Conservation (phyloP, 2,797 vertebrate species). For the Hybognathus amarus region DNA sequence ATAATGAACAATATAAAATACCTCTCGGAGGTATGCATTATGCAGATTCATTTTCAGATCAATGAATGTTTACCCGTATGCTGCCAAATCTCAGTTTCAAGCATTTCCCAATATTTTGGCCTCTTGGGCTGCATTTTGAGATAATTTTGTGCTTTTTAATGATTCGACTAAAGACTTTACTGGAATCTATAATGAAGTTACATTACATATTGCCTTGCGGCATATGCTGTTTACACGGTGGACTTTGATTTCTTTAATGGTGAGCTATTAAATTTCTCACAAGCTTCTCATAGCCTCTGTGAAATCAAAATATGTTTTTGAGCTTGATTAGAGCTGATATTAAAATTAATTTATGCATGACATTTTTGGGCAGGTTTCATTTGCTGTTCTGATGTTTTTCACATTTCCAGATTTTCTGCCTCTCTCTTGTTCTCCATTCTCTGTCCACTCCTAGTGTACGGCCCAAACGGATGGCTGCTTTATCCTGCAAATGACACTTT, state of each 20-base stretch:
- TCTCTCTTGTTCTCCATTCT: conserved; percentile 22
- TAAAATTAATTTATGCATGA: conserved; percentile 8
- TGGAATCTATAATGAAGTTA: conserved; percentile 45
- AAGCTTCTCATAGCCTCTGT: not conserved
- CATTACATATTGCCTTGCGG: conserved; percentile 39
- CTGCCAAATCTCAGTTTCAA: conserved; percentile 41
- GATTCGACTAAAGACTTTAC: conserved; percentile 40
- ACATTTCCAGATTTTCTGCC: not conserved
- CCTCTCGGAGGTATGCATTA: conserved; percentile 18
- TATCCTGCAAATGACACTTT: conserved; percentile 50
- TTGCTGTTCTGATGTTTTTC: not conserved
- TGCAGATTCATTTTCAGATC: conserved; percentile 46
- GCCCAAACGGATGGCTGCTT: conserved; percentile 15
- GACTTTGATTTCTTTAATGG: conserved; percentile 51
- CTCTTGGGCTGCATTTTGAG: conserved; percentile 32
- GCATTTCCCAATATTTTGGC: conserved; percentile 39
- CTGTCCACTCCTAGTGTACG: conserved; percentile 15
- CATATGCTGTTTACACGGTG: conserved; percentile 21
- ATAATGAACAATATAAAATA: conserved; percentile 25
- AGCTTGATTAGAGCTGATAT: not conserved
- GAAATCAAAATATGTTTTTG: conserved; percentile 18
- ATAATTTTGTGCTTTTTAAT: conserved; percentile 45
- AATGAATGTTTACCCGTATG: conserved; percentile 40
- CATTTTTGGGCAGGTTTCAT: not conserved
- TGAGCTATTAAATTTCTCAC: not conserved